phyloP scores from a whole-genome alignment of 2,888 invertebrate genomes.

The Orthosia gothica region DNA sequence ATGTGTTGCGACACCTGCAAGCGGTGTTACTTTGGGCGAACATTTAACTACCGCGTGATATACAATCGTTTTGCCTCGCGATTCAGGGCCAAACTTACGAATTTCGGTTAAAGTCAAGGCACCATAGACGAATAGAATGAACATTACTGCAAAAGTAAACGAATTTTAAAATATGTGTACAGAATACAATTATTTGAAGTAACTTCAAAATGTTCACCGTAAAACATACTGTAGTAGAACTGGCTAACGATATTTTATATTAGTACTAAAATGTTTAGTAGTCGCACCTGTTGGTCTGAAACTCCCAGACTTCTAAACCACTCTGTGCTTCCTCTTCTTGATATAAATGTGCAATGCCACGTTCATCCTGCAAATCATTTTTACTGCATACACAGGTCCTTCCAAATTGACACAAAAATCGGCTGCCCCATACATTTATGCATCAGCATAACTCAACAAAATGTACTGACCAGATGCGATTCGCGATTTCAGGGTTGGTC shows the following conservation, averaged over 20 bases:
- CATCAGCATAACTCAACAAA: too few species aligned
- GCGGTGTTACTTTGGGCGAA: conserved; percentile 12
- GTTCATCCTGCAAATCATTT: background rate
- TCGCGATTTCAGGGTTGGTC: too few species aligned
- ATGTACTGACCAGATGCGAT: too few species aligned
- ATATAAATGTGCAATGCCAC: background rate
- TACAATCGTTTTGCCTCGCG: conserved; percentile 42
- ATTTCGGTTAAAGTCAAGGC: conserved; percentile 38
- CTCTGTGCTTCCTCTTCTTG: background rate
- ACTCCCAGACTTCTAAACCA: background rate
- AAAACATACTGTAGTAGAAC: background rate
- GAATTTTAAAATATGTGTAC: background rate
- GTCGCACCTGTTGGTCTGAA: conserved; percentile 29
- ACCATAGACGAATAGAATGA: conserved; percentile 13
- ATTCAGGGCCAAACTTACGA: conserved; percentile 42
- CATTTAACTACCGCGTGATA: conserved; percentile 37
- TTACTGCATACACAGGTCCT: background rate
- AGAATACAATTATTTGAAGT: background rate
- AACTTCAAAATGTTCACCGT: background rate
- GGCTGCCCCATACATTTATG: too few species aligned
- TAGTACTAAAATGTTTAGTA: conserved; percentile 5
- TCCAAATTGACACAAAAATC: background rate
- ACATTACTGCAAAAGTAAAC: background rate
- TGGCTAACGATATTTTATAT: conserved; percentile 6
- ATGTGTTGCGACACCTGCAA: conserved; percentile 43